These are phyloP conservation scores for Drosophila tristis DNA, from an alignment of 1,140 invertebrate genomes.

Conservation along the genomic window DNA sequence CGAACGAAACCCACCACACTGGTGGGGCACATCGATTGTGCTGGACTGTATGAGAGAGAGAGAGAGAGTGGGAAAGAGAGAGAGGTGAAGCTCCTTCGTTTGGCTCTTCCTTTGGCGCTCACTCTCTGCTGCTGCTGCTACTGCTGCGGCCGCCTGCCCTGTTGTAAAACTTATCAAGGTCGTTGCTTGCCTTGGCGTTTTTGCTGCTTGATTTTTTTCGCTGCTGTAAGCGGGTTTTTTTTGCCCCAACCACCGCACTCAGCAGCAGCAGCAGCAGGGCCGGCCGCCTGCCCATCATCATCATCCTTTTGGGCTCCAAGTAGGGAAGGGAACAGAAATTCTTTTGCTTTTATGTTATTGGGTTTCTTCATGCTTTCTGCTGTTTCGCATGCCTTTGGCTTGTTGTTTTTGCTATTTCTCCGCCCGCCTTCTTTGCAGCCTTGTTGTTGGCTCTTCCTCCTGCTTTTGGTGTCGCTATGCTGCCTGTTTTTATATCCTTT, in stretches of 20 bases:
- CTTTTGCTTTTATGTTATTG: conserved; percentile 81
- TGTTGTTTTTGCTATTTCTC: conserved; percentile 40
- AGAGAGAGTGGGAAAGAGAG: conserved; percentile 10
- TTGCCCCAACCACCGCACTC: conserved; percentile 20
- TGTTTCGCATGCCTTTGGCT: conserved; percentile 57
- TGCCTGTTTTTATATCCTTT: too few relatives aligned
- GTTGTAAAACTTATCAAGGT: conserved; percentile 77
- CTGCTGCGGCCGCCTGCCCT: too few relatives aligned
- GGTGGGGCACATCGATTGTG: conserved; percentile 68
- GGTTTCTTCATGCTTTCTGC: conserved; percentile 63
- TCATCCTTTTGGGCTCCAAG: conserved; percentile 66
- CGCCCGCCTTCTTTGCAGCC: conserved; percentile 7
- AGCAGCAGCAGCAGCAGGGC: conserved; percentile 11
- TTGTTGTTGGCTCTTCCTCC: conserved; percentile 14
- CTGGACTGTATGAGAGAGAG: conserved; percentile 26
- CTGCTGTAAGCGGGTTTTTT: conserved; percentile 80
- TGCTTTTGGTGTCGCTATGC: conserved; percentile 45
- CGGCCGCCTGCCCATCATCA: conserved; percentile 15
- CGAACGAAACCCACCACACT: conserved; percentile 55
- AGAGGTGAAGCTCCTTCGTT: conserved; percentile 44
- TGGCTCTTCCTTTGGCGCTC: conserved; percentile 53
- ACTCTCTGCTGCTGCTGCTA: conserved; percentile 7
- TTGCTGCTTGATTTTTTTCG: conserved; percentile 46
- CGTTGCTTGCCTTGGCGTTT: conserved; percentile 69
- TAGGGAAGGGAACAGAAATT: conserved; percentile 48